Conservation (phyloP, 92 coral and sea anemone species). For the Actinostola sp. region DNA sequence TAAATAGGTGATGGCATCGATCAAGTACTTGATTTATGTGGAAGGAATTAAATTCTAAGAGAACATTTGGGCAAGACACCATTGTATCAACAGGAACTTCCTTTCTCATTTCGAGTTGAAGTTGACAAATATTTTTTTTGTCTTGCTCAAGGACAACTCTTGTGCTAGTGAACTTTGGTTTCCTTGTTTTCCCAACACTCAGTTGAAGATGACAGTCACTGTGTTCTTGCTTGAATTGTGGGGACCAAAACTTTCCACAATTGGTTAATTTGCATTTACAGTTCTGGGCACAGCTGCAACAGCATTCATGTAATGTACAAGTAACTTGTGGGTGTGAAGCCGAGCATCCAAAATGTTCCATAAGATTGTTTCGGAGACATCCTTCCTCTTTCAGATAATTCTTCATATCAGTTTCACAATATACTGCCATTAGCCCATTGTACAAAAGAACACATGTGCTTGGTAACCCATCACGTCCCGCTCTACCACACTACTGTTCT, state of each 20-base stretch:
- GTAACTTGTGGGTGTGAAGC: neutral
- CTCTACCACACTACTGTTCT: slow-evolving; percentile 58
- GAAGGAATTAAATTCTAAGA: slow-evolving; percentile 61
- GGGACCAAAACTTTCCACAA: no score
- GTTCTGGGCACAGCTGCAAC: no score
- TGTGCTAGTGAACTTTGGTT: no score
- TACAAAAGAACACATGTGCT: slow-evolving; percentile 30
- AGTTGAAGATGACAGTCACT: no score
- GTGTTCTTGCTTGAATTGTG: no score
- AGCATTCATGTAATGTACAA: no score
- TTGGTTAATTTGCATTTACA: no score
- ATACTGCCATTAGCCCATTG: slow-evolving; percentile 7
- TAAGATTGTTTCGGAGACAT: slow-evolving; percentile 15
- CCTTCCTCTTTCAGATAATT: neutral
- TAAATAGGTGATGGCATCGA: slow-evolving; percentile 37
- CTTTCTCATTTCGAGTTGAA: slow-evolving; percentile 2
- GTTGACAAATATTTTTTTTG: neutral
- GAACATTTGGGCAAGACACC: slow-evolving; percentile 68
- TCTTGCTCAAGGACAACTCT: neutral
- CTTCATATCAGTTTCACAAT: slow-evolving; percentile 28
- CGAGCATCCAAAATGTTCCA: slow-evolving; percentile 12
- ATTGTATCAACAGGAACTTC: slow-evolving; percentile 12
- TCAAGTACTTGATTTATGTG: slow-evolving; percentile 65
- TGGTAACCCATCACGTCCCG: slow-evolving; percentile 39
- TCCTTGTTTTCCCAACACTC: no score